Base-by-base conservation (phyloP, 2,113 vertebrate species). In the Heterotilapia buettikoferi region DNA sequence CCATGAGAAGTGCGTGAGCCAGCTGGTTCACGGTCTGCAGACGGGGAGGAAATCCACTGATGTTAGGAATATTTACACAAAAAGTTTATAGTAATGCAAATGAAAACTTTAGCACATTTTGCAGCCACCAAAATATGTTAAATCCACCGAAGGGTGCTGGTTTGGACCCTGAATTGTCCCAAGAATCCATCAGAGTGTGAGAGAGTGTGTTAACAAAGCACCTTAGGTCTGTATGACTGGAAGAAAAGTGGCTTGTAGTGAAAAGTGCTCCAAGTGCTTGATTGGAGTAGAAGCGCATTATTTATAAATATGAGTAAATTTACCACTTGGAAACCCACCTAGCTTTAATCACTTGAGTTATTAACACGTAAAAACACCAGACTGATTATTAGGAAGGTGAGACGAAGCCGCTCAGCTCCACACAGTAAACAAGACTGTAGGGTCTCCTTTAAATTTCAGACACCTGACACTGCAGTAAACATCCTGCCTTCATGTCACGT, bases 1-100 rank as follows among this genome's bases (percentile, higher is more conserved):
- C 98, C 98, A 99, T 99, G 93, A 99, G 99, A 76, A 99, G 97
- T 0, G 99, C 99, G 2, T 99, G 98, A 52, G 98, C 99, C 91
- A 99, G 95, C 93, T 99, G 99, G 96, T 99, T 99, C 81, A 99
- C 99, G 2, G 98, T 99, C 99, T 99, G 83, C 33, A 93, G 84
- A 89, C 26, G 7, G 76, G 54, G 52, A 63, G 40, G 12, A 26
- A 82, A 83, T 33, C 54, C 8, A 83, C 24, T 43, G 5, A 61
- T 2, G 14, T 81, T 38, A 73, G 16, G 7, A 16, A 45, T 54
- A 45, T 13, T 66, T 8, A 82, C 12, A 16, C 18, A 63, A 61
- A 38, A 18, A 9, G 19, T 10, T 68, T 31, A 31, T 53, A 43
- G 50, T 19, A n/a, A 53, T 6, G 3, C 16, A 43, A 66, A 82